Evolutionary conservation across 2,113 vertebrate genomes (phyloP), one percentile per base, ranked within the genome.

Genomic region (Sciurus niger): DNA sequence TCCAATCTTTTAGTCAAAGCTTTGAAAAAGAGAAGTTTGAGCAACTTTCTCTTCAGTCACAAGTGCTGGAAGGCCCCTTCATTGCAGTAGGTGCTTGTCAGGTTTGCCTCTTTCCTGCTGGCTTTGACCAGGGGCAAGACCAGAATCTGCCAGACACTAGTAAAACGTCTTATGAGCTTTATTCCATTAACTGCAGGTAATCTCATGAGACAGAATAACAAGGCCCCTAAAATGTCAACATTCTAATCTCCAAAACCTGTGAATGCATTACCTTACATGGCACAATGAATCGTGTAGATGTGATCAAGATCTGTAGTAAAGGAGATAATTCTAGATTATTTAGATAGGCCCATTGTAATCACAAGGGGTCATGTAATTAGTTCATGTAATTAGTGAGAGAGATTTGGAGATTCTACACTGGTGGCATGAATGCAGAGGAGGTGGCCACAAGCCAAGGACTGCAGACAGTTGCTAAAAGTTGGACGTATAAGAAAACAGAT

Each of bases 11-110:
- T 83, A 79, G 8, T 63, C 25, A 77, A 94, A 65, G 8, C 32
- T 68, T 63, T 77, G 67, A 78, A 76, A 90, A 93, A 55, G 14
- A 60, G 60, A 94, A 73, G 30, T 76, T 8, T 60, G 60, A 70
- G 28, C 24, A 65, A n/a, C 8, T 46, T 0, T 43, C 8, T 63
- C 11, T 63, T 10, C 24, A 34, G 25, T 3, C 1, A 5, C 24
- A 88, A 77, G 40, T 72, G 6, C 2, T 55, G 43, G 10, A 24
- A 80, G 70, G 4, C 0, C 8, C 4, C 55, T 1, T 14, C 1
- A 7, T 2, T 32, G 0, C 5, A 63, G n/a, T 13, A 8, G 13
- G 7, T 24, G 40, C 10, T 14, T 68, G 2, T 18, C 25, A 37
- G 30, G 17, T 63, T 65, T 73, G 11, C 18, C 28, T 13, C 11